Evolutionary conservation across 2,113 vertebrate genomes (phyloP), one percentile per base, ranked within the genome.

Genomic region (Alouatta palliata): DNA sequence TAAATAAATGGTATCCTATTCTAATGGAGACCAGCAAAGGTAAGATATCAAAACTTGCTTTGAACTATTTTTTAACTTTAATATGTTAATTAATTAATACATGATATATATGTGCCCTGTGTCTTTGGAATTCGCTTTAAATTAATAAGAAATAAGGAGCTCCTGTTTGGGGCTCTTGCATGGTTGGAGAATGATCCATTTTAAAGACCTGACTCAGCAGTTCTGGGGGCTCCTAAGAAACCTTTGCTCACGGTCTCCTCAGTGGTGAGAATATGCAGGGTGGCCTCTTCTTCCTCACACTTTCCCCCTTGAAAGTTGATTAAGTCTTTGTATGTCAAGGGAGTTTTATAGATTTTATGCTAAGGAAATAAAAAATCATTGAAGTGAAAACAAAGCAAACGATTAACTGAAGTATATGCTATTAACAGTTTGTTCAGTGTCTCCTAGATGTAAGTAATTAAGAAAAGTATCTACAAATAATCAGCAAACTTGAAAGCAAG

Each of bases 51-150:
- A 87, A 68, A 43, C 27, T 83, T 90, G 2, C 16, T 85, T 56
- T 88, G 8, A 75, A 23, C 6, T 88, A 54, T 90, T 61, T 40
- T 83, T 87, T 35, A 37, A 83, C 40, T 93, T 56, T 17, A 58
- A 13, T 30, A 19, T 86, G 32, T 49, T 77, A 30, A 27, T 32
- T 73, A 77, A 45, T 49, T 11, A 84, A 77, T 71, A 25, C 23
- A 61, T 35, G 27, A 85, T 45, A 3, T 56, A 76, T 86, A 37
- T 88, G 17, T 83, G 17, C 20, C 14, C 27, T 2, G 2, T 64
- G 21, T 79, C 43, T 81, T 52, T 92, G 27, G 21, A 87, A 79
- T 94, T 92, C 27, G 3, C 56, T 61, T 90, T 58, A 84, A 88
- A 73, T 66, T 81, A 68, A 66, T 47, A 84, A 54, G 1, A 49